Evolutionary conservation across 2,113 vertebrate genomes (phyloP).

Genomic region (Picathartes gymnocephalus): DNA sequence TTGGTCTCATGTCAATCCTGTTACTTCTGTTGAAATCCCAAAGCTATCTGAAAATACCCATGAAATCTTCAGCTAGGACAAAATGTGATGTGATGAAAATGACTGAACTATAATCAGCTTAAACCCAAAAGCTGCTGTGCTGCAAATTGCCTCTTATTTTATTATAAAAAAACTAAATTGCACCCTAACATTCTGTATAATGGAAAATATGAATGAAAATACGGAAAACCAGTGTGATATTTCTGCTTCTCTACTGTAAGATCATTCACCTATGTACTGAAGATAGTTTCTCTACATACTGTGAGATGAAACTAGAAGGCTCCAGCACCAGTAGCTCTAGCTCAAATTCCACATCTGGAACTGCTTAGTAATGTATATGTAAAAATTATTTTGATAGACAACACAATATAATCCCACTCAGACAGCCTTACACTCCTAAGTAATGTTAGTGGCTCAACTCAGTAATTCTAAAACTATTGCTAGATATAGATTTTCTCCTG

Average conservation of each 20-base stretch:
- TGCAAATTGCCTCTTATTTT: background rate
- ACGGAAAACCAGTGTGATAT: background rate
- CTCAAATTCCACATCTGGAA: slow-evolving; percentile 43
- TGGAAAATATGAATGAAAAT: background rate
- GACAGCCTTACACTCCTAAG: background rate
- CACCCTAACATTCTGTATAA: background rate
- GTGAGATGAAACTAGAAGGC: background rate
- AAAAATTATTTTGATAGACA: slow-evolving; percentile 51
- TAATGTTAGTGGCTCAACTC: background rate
- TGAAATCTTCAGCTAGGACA: background rate
- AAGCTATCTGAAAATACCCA: background rate
- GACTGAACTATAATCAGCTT: background rate
- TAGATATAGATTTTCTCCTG: background rate
- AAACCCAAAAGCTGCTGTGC: background rate
- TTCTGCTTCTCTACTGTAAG: background rate
- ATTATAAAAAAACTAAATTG: background rate
- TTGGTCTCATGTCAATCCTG: background rate
- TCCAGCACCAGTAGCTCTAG: background rate
- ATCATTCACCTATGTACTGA: background rate
- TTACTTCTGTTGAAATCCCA: background rate
- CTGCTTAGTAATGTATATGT: slow-evolving; percentile 35
- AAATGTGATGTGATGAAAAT: background rate
- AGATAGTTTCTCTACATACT: background rate
- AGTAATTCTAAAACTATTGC: background rate
- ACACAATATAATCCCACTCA: slow-evolving; percentile 23